phyloP scores from a whole-genome alignment of 2,113 vertebrate species.

The Axis porcinus region DNA sequence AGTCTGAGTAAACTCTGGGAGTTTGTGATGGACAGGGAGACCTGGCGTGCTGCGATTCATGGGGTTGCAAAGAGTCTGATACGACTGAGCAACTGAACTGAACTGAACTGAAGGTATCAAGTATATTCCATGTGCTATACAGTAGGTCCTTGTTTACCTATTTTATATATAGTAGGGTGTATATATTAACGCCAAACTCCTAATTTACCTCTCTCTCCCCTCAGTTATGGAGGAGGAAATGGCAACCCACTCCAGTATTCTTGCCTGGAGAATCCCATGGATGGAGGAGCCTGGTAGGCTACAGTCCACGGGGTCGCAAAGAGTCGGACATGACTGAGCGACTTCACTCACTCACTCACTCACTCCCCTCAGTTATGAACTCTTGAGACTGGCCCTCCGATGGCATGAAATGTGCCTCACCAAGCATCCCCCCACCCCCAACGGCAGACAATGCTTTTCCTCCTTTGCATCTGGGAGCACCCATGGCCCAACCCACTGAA shows the following conservation, averaged over 20 bases:
- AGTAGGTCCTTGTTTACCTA: neutral
- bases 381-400: neutral
- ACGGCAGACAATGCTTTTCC: neutral
- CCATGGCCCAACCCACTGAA: neutral
- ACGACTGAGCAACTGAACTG: too few species aligned
- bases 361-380: neutral
- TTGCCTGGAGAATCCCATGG: too few species aligned
- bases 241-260: too few species aligned
- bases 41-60: too few species aligned
- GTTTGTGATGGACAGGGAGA: too few species aligned
- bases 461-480: neutral
- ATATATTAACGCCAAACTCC: neutral
- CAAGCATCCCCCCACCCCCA: accelerated
- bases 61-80: too few species aligned
- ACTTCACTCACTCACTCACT: neutral
- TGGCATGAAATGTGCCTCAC: neutral
- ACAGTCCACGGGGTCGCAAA: too few species aligned
- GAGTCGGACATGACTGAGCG: too few species aligned
- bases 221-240: neutral
- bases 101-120: too few species aligned
- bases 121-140: neutral
- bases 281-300: too few species aligned
- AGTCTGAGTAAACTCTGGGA: too few species aligned
- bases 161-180: neutral
- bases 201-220: neutral